Evolutionary conservation across 1,140 invertebrate species (phyloP).

Genomic region (Tyrophagus putrescentiae): DNA sequence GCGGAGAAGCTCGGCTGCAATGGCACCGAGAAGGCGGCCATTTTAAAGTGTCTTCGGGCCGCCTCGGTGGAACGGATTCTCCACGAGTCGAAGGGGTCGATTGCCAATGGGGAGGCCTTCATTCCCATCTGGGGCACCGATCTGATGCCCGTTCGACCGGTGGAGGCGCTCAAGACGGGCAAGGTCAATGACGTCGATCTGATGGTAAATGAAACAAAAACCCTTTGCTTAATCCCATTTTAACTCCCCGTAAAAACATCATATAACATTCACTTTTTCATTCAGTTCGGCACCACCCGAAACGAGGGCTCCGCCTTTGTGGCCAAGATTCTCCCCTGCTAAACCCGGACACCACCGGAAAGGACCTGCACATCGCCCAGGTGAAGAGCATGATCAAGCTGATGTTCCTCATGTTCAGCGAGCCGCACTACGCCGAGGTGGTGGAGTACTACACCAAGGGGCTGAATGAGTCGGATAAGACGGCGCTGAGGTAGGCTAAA

Average conservation of each 20-base stretch:
- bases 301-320: not conserved
- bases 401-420: not conserved
- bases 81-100: not conserved
- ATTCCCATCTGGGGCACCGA: constrained; percentile 3
- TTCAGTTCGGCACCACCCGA: no score
- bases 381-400: constrained; percentile 5
- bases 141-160: not conserved
- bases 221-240: no score
- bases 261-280: no score
- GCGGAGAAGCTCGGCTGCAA: not conserved
- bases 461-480: not conserved
- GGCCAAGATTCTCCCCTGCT: not conserved
- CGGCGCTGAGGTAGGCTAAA: not conserved
- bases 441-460: not conserved
- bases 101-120: not conserved
- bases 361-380: not conserved
- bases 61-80: not conserved
- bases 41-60: not conserved
- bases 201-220: no score
- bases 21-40: not conserved
- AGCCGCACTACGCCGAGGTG: not conserved
- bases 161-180: not conserved
- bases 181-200: constrained; percentile 6
- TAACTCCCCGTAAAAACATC: no score
- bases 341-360: not conserved